These are phyloP conservation scores for Volucella inanis DNA, from an alignment of 2,888 invertebrate genomes.

Conservation along the genomic window DNA sequence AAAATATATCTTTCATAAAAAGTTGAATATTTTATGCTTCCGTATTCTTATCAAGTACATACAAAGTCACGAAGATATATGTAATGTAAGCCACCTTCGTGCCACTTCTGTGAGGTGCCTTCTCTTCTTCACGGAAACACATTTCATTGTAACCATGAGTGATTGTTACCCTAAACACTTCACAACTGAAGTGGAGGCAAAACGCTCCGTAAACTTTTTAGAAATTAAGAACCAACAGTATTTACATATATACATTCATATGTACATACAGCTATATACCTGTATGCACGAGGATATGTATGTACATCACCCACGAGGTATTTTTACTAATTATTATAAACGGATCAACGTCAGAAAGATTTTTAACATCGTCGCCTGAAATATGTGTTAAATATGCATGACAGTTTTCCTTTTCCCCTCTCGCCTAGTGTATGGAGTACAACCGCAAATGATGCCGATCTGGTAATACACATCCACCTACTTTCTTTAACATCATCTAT, in stretches of 20 bases:
- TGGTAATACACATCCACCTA: slow-evolving; percentile 48
- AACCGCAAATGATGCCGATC: slow-evolving; percentile 39
- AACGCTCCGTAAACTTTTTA: slow-evolving; percentile 11
- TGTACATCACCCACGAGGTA: slow-evolving; percentile 23
- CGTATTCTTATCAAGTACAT: too few species aligned
- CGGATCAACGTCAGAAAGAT: slow-evolving; percentile 45
- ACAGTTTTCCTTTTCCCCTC: not conserved
- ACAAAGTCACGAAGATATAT: not conserved
- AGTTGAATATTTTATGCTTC: too few species aligned
- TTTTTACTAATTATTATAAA: slow-evolving; percentile 59
- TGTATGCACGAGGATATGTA: not conserved
- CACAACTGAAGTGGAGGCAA: slow-evolving; percentile 5
- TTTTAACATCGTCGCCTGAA: slow-evolving; percentile 37
- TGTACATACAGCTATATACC: too few species aligned
- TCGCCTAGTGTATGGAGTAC: not conserved
- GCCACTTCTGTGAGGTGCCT: slow-evolving; percentile 4
- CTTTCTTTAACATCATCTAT: slow-evolving; percentile 26
- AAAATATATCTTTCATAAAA: too few species aligned
- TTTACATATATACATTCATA: slow-evolving; percentile 6
- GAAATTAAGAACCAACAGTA: slow-evolving; percentile 30
- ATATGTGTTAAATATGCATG: slow-evolving; percentile 50
- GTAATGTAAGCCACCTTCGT: not conserved
- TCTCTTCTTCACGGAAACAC: slow-evolving; percentile 32
- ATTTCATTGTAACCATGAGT: slow-evolving; percentile 39
- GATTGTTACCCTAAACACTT: slow-evolving; percentile 44